These are phyloP conservation scores for Bombus soroeensis DNA, from an alignment of 1,140 invertebrate genomes.

Conservation along the genomic window DNA sequence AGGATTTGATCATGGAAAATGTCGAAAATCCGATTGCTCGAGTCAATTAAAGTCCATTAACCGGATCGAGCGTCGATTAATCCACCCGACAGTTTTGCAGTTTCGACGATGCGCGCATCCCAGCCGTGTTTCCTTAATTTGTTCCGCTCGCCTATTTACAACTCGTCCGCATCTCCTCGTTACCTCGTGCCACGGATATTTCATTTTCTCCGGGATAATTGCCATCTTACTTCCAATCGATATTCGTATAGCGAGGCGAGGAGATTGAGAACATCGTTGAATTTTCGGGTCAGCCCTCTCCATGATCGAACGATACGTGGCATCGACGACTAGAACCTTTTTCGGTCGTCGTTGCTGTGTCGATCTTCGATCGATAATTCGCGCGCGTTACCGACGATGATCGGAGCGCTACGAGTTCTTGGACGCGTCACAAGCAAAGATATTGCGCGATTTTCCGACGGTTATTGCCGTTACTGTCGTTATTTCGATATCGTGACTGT, in stretches of 20 bases:
- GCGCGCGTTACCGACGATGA: no score
- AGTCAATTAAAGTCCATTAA: slow-evolving; percentile 63
- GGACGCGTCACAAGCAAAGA: neutral
- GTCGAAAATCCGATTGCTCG: slow-evolving; percentile 44
- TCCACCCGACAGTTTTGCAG: neutral
- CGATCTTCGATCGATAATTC: no score
- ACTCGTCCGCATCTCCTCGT: slow-evolving; percentile 21
- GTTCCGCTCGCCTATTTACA: slow-evolving; percentile 31
- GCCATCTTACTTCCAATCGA: slow-evolving; percentile 10
- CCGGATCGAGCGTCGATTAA: slow-evolving; percentile 47
- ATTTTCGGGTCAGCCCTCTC: no score
- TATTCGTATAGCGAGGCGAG: neutral
- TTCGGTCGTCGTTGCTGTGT: no score
- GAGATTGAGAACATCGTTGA: no score
- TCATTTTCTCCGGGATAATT: slow-evolving; percentile 55
- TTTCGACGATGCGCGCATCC: neutral
- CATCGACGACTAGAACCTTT: no score
- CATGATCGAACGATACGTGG: no score
- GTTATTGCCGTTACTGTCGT: neutral
- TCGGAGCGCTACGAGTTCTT: no score
- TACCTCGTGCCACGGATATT: slow-evolving; percentile 58
- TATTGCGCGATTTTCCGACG: neutral
- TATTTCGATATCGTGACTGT: neutral
- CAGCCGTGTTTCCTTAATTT: slow-evolving; percentile 9
- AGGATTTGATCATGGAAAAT: slow-evolving; percentile 9